Percentiles rank a stretch among this genome's conserved stretches.
Conservation (phyloP, 2,113 vertebrate genomes). For the Petroica traversi region DNA sequence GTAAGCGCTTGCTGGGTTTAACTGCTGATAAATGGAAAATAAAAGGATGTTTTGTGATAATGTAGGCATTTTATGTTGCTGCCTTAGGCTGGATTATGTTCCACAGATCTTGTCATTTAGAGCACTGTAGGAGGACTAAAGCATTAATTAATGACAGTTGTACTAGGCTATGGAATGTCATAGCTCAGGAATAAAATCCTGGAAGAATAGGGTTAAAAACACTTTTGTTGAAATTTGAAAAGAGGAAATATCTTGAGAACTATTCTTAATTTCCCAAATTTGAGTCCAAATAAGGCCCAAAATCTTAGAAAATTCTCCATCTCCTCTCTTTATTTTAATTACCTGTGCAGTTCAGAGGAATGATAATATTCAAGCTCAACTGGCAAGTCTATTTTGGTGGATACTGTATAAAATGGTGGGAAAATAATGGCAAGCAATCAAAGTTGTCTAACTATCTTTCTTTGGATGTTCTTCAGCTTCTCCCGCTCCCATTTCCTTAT, state of each 20-base stretch:
- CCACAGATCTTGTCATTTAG: neutral
- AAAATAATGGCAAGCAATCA: neutral
- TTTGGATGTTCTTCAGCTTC: neutral
- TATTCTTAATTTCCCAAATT: neutral
- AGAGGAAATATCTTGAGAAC: neutral
- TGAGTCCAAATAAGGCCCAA: too few relatives aligned
- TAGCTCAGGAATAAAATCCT: neutral
- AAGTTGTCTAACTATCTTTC: neutral
- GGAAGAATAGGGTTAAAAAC: neutral
- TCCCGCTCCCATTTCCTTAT: neutral
- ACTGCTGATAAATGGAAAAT: neutral
- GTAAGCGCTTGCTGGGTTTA: neutral
- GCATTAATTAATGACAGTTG: neutral
- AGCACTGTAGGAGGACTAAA: neutral
- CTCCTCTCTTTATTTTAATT: neutral
- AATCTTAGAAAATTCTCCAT: too few relatives aligned
- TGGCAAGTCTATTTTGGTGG: neutral
- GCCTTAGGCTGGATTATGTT: neutral
- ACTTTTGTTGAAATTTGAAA: neutral
- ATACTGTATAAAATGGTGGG: neutral
- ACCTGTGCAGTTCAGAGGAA: neutral
- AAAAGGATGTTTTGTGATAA: neutral
- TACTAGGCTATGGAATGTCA: neutral
- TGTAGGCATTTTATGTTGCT: neutral
- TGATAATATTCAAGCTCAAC: neutral